Evolutionary conservation across 2,797 vertebrate genomes (phyloP), one percentile per base, ranked within the genome.

Genomic region (Xiphorhynchus erythropygius): DNA sequence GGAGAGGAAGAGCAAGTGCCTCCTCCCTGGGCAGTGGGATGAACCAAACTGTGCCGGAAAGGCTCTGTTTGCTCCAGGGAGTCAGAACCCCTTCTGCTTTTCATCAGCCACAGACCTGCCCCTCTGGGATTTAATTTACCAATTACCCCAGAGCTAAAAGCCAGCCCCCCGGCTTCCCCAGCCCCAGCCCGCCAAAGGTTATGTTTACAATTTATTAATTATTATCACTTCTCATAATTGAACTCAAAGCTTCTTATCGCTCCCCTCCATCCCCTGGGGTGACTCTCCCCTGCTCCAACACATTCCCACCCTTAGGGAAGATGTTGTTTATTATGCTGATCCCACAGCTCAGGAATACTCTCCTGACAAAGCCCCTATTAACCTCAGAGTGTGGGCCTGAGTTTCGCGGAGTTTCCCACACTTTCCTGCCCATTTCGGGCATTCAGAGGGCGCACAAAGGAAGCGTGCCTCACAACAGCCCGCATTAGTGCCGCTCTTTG

Each of bases 321-420:
- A 87, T 81, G 80, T 78, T 95, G 87, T 97, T 96, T 59, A 95
- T 97, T 94, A 96, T 92, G 96, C 94, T 96, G 96, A 96, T 95
- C 93, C 95, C 91, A 89, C 84, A 90, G 84, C 90, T 94, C 93
- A 42, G 87, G 81, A 95, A 95, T 95, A 92, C 84, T 76, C 82
- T 87, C 79, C 77, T 8, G 84, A 97, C 95, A 97, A 97, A 96
- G 93, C 90, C 93, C 94, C 95, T 95, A 97, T 97, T 97, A 96
- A 94, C 95, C 94, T 89, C 90, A 50, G 96, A 95, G 96, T 97
- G 97, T 96, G 97, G 97, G 97, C 97, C 89, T 7, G 95, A 96
- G 95, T 96, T 97, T 97, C 97, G 85, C 88, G 2, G 93, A 94
- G 96, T 97, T 98, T 98, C 98, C 98, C 98, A 98, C 98, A 98